Evolutionary conservation across 2,113 vertebrate species (phyloP), one percentile per base, ranked within the genome.

Genomic region (Chaetodon auriga): DNA sequence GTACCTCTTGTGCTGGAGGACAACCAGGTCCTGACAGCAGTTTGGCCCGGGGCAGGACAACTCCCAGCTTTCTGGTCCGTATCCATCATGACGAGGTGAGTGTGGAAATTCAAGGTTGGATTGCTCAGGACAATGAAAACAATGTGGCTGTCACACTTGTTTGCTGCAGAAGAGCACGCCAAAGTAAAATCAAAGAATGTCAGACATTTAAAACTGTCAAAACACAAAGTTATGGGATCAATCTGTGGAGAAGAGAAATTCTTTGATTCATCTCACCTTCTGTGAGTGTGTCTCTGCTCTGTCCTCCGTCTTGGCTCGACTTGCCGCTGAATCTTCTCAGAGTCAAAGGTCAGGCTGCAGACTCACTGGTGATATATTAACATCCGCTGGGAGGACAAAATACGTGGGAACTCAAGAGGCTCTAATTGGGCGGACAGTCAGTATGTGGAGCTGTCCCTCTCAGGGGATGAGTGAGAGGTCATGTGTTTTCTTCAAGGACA

Each of bases 351-450:
- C 83, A 92, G 62, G 63, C 30, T 43, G 19, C 69, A 78, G 25
- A 87, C 49, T 66, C 55, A 68, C 79, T 91, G 75, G 92, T 95
- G 86, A 94, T 81, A 80, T 75, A 92, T 93, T 93, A 94, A 94
- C 90, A 88, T 92, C 87, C 38, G 25, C 82, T 82, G 80, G 77
- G 82, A 88, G 78, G 64, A 23, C 30, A 12, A n/a, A 55, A 63
- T 36, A 86, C 83, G 83, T 90, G 90, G 85, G 87, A 94, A 88
- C 63, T 46, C 25, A 30, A 71, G 73, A 80, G 48, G 12, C 36
- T 77, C 14, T 35, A 14, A 54, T 46, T 23, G 11, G 15, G 53
- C 15, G 19, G 15, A 61, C 16, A 48, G 43, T 19, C 53, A 51
- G 51, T 23, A n/a, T 8, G 21, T 48, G 61, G 35, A 14, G 45